Evolutionary conservation across 2,888 invertebrate species (phyloP).

Genomic region (Agonopterix alstromeriana): DNA sequence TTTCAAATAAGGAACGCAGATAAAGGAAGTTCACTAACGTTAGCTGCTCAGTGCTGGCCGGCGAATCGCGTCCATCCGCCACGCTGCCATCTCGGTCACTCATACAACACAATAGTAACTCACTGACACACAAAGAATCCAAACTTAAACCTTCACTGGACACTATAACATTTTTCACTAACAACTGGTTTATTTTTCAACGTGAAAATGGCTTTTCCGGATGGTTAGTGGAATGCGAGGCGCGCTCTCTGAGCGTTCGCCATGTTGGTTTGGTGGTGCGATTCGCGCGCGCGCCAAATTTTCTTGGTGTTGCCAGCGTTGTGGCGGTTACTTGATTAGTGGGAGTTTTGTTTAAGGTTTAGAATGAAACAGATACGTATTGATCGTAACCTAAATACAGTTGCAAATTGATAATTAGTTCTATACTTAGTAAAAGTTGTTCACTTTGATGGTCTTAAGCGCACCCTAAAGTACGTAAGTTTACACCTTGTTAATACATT

Average conservation of each 20-base stretch:
- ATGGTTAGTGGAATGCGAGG: slow-evolving; percentile 41
- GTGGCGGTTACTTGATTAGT: slow-evolving; percentile 11
- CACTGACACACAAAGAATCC: slow-evolving; percentile 49
- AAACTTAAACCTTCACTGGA: slow-evolving; percentile 23
- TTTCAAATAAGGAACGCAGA: too few relatives aligned
- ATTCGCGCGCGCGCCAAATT: slow-evolving; percentile 72
- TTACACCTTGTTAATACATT: too few relatives aligned
- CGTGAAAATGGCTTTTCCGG: slow-evolving; percentile 30
- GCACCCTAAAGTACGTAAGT: too few relatives aligned
- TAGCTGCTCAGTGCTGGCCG: slow-evolving; percentile 71
- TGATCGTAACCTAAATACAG: too few relatives aligned
- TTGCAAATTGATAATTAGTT: too few relatives aligned
- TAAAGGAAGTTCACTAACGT: slow-evolving; percentile 42
- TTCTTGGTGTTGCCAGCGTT: slow-evolving; percentile 27
- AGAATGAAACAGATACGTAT: too few relatives aligned
- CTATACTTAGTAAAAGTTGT: too few relatives aligned
- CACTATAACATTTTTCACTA: slow-evolving; percentile 59
- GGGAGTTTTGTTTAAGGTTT: neutral
- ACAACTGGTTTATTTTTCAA: slow-evolving; percentile 24
- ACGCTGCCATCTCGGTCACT: slow-evolving; percentile 60
- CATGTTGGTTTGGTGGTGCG: slow-evolving; percentile 58
- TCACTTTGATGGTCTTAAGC: too few relatives aligned
- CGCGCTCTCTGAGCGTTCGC: slow-evolving; percentile 59
- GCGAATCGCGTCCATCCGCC: slow-evolving; percentile 63
- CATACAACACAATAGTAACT: slow-evolving; percentile 61